Evolutionary conservation across 2,113 vertebrate genomes (phyloP).

Genomic region (Cyanoderma ruficeps): DNA sequence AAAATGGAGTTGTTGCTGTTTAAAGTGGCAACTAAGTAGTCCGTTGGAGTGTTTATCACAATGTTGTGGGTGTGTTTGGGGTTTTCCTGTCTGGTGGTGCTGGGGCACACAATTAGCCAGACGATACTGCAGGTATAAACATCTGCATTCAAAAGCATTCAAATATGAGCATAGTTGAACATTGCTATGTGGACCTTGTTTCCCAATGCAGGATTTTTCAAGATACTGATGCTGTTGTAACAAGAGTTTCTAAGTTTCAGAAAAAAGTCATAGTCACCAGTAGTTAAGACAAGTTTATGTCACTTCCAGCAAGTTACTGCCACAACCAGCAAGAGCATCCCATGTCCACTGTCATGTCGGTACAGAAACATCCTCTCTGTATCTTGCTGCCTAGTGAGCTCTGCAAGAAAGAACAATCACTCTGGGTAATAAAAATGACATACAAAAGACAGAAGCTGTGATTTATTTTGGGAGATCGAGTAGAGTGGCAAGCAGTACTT

Average conservation of each 20-base stretch:
- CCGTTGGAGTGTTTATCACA: neutral
- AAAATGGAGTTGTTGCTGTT: neutral
- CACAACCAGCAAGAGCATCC: neutral
- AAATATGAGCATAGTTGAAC: fast-evolving
- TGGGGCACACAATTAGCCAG: neutral
- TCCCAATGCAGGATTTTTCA: neutral
- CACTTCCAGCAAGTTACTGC: neutral
- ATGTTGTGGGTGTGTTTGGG: neutral
- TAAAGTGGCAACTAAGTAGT: neutral
- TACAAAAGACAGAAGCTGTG: constrained; percentile 26
- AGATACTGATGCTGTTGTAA: neutral
- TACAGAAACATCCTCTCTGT: neutral
- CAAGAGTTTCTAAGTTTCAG: neutral
- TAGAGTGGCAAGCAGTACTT: constrained; percentile 30
- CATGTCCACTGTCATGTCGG: fast-evolving
- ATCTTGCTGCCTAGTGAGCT: neutral
- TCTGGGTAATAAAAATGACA: constrained; percentile 50
- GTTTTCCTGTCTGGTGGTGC: neutral
- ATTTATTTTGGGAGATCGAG: constrained; percentile 55
- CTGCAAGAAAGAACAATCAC: constrained; percentile 2
- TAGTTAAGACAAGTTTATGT: neutral
- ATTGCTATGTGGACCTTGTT: neutral
- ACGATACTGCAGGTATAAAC: fast-evolving
- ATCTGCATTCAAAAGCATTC: neutral
- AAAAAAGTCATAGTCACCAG: neutral